A percentile compares a stretch with the other conserved stretches of the same genome.
Evolutionary conservation across 1,140 invertebrate genomes (phyloP).

Genomic region (Drosophila ficusphila): DNA sequence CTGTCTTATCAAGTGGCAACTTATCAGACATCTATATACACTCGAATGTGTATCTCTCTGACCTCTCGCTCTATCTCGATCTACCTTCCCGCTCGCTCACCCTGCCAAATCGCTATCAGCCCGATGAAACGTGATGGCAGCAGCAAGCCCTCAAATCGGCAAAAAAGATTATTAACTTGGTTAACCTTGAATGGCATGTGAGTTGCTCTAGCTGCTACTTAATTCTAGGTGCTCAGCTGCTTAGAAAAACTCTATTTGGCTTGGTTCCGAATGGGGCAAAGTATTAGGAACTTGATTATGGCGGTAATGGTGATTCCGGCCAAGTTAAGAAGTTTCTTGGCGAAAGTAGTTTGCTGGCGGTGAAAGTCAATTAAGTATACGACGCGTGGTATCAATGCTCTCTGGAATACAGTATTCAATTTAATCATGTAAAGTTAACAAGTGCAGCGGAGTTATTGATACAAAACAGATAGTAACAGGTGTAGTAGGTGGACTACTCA

Average conservation of each 20-base stretch:
- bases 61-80: constrained; percentile 6
- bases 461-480: too few relatives aligned
- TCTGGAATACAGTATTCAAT: not conserved
- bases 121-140: constrained; percentile 46
- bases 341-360: constrained; percentile 1
- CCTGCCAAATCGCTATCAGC: constrained; percentile 23
- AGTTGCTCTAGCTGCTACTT: constrained; percentile 16
- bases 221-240: constrained; percentile 18
- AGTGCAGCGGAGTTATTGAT: too few relatives aligned
- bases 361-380: constrained; percentile 5
- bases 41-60: constrained; percentile 12
- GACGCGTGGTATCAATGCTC: not conserved
- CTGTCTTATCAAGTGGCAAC: constrained; percentile 39
- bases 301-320: constrained; percentile 1
- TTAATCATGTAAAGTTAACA: not conserved
- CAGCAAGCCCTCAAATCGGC: constrained; percentile 40
- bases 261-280: not conserved
- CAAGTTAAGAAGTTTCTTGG: constrained; percentile 11
- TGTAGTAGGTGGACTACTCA: too few relatives aligned
- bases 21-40: constrained; percentile 25
- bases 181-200: constrained; percentile 33
- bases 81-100: constrained; percentile 1
- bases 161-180: constrained; percentile 48
- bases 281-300: constrained; percentile 31
- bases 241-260: not conserved